These are phyloP conservation scores for Holocentrus rufus DNA, from an alignment of 2,797 vertebrate species.

Conservation along the genomic window DNA sequence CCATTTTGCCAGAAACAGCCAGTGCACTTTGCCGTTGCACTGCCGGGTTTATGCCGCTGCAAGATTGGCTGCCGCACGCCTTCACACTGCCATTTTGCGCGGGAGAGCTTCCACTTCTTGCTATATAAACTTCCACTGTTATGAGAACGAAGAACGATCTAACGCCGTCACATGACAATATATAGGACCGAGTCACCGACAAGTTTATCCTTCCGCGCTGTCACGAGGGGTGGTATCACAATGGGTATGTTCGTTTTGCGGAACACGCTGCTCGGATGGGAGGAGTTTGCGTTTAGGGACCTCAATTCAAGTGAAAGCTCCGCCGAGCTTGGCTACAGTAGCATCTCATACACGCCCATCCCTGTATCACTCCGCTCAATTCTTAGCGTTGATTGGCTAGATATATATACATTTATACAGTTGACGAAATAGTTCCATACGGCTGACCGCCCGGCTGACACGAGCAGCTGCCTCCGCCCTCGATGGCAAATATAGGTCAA, in stretches of 20 bases:
- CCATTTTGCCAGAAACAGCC: conserved; percentile 85
- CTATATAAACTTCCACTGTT: fast-evolving
- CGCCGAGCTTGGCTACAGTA: no score
- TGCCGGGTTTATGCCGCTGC: conserved; percentile 83
- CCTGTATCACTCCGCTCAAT: background rate
- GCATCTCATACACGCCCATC: background rate
- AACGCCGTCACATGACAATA: fast-evolving
- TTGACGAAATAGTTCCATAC: conserved; percentile 34
- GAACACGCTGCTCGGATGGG: background rate
- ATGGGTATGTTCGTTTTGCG: background rate
- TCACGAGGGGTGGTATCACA: background rate
- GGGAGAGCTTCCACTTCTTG: conserved; percentile 4
- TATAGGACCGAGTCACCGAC: conserved; percentile 59
- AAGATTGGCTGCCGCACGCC: conserved; percentile 73
- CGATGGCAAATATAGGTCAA: conserved; percentile 59
- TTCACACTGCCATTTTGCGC: conserved; percentile 79
- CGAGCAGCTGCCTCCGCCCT: background rate
- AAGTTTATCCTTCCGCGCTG: conserved; percentile 64
- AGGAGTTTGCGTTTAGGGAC: background rate
- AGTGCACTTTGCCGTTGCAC: conserved; percentile 82
- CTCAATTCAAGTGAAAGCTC: fast-evolving
- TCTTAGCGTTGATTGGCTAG: conserved; percentile 36
- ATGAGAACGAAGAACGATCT: fast-evolving
- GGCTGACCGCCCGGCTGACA: no score
- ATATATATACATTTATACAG: no score